A percentile compares a stretch with the other conserved stretches of the same genome.
Conservation (phyloP, 37 sponge, comb jelly and placozoan genomes). For the Geodia barretti region DNA sequence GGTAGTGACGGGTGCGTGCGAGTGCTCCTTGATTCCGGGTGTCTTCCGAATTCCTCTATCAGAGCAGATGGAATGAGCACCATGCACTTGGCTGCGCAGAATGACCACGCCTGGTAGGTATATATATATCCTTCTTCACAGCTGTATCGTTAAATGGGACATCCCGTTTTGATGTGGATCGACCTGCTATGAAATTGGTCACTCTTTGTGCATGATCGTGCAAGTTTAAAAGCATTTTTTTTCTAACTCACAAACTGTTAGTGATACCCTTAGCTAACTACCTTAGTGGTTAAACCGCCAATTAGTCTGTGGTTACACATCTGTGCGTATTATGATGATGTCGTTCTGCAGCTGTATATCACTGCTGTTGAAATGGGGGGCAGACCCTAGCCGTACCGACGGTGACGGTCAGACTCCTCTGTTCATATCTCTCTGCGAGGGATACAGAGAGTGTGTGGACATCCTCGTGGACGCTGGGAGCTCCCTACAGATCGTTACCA, state of each 20-base stretch:
- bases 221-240: not conserved
- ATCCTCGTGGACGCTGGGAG: slow-evolving; percentile 16
- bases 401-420: slow-evolving; percentile 34
- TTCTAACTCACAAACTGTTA: not conserved
- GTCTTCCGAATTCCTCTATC: not conserved
- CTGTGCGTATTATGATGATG: no score
- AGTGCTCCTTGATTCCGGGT: slow-evolving; percentile 3
- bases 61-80: slow-evolving; percentile 16
- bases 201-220: not conserved
- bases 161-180: not conserved
- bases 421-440: slow-evolving; percentile 29
- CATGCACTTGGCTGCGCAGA: slow-evolving; percentile 29
- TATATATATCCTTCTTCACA: not conserved
- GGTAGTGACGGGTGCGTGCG: slow-evolving; percentile 20
- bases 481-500: slow-evolving; percentile 4
- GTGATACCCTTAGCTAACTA: not conserved
- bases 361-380: slow-evolving; percentile 24
- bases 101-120: slow-evolving; percentile 41
- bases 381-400: not conserved
- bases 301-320: not conserved
- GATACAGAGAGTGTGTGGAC: slow-evolving; percentile 18
- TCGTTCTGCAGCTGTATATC: slow-evolving; percentile 24
- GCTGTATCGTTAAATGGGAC: no score
- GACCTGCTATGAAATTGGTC: not conserved
- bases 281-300: not conserved